Evolutionary conservation across 2,888 invertebrate species (phyloP), one percentile per base, ranked within the genome.

Genomic region (Diaphora mendica): DNA sequence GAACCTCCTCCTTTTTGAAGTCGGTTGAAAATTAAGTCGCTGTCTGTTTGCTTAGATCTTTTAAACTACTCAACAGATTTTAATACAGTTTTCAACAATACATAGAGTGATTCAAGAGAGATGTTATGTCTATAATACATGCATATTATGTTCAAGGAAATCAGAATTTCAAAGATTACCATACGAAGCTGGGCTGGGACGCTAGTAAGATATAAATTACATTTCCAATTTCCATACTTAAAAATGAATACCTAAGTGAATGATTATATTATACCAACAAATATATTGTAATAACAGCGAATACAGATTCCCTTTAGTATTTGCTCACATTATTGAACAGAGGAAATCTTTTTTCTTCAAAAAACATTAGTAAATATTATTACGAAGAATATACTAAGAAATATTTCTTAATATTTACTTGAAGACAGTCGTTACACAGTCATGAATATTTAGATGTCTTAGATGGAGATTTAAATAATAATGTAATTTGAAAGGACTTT

Each of bases 381-480:
- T 55, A 55, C 23, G 11, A 11, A 55, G 51, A 55, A 55, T 55
- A 15, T 55, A 55, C 9, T 55, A n/a, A 55, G n/a, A 55, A 55
- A 55, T 55, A 55, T n/a, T n/a, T n/a, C 51, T 55, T n/a, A 55
- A 55, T n/a, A 55, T 55, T 55, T 55, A 55, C 51, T 55, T n/a
- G 11, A 55, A 55, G 8, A 8, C 51, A 51, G 9, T 55, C 51
- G 51, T n/a, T 55, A 55, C 8, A n/a, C 51, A 23, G n/a, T n/a
- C 51, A 55, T 55, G n/a, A 55, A 55, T 55, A 55, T 55, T 23
- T 55, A 55, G 51, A 55, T n/a, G 7, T 55, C n/a, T 55, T 55
- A 55, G 51, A 55, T 55, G 39, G 39, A 65, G 39, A 65, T 39
- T 39, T 55, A n/a, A 55, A 55, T 55, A n/a, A n/a, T 55, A 55